Base-by-base conservation (phyloP, 1,140 invertebrate species). In the Limonius californicus region DNA sequence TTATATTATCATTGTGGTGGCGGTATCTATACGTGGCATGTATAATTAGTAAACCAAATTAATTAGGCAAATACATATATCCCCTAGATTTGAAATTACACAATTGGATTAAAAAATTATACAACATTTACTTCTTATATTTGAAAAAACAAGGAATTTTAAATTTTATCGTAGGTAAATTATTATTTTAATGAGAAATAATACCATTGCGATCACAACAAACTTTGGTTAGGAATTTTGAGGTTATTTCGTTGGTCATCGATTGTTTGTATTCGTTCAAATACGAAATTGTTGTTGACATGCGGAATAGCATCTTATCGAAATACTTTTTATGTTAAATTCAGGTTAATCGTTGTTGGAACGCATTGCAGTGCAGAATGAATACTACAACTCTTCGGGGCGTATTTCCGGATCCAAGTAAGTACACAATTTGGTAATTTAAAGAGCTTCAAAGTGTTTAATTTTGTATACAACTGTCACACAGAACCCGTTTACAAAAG, bases 381-480 rank as follows among this genome's bases (percentile, higher is more conserved):
- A 59, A 70, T 65, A 65, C 67, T 56, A 69, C 70, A 50, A 82
- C 80, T 67, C 77, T 83, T 63, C 78, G 79, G 67, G 81, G 81
- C 55, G 76, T 83, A 74, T 83, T 83, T 72, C 81, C 81, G 58
- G 80, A 82, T 67, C 78, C 80, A 62, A 81, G 81, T 83, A 76
- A 80, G 80, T 82, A 56, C 0, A 2, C 47, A 47, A 35, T 19
- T 9, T 27, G 23, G 11, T 23, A 62, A 32, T 59, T 23, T 18
- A 53, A 50, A 6, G 45, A 16, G 2, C 35, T 42, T 66, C 20
- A n/a, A n/a, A n/a, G n/a, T n/a, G n/a, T n/a, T n/a, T n/a, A 56
- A 54, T 62, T 63, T 54, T 42, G n/a, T n/a, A n/a, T n/a, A n/a
- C n/a, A n/a, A n/a, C n/a, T n/a, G n/a, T 45, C 57, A 78, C 77